Base-by-base conservation (phyloP, 2,113 vertebrate species). In the Hyperopisus bebe region DNA sequence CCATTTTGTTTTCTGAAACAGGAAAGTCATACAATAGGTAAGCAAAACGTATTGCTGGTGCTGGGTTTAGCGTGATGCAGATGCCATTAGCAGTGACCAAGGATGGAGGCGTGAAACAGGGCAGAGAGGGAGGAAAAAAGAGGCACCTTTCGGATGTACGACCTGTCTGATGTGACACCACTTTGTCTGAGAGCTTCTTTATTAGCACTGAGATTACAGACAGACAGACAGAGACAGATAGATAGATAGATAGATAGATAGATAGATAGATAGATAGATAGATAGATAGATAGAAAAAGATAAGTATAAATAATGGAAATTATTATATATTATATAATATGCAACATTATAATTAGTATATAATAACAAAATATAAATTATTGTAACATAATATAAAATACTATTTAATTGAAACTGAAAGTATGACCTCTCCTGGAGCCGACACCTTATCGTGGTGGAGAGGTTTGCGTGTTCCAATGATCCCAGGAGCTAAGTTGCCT, bases 1-100 rank as follows among this genome's bases (percentile, higher is more conserved):
- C 11, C 15, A 19, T 44, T 44, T 83, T 83, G 27, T 89, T 58
- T 89, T 89, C 48, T 50, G 46, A 50, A 90, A 90, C 83, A 90
- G 89, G 58, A 77, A 87, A 51, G 46, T 24, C 35, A 47, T 48
- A 44, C 13, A 48, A 7, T 39, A 31, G 39, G 21, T 42, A 87
- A 77, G 27, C 11, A 62, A 8, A 87, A 88, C n/a, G 53, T n/a
- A 58, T 88, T 31, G 48, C 66, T 62, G 70, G 35, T 84, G 86
- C 9, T 50, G 86, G 83, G 0, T 21, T 88, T 90, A 88, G 86
- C 87, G 27, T 88, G 87, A 88, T 70, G 24, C 70, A 6, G 47
- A 84, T 17, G 11, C 53, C 24, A 17, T 62, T n/a, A n/a, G 27
- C 66, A 17, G 24, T 48, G 87, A 84, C 87, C 47, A 31, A 62